These are phyloP conservation scores for Serilophus lunatus DNA, from an alignment of 2,113 vertebrate genomes.

Conservation along the genomic window DNA sequence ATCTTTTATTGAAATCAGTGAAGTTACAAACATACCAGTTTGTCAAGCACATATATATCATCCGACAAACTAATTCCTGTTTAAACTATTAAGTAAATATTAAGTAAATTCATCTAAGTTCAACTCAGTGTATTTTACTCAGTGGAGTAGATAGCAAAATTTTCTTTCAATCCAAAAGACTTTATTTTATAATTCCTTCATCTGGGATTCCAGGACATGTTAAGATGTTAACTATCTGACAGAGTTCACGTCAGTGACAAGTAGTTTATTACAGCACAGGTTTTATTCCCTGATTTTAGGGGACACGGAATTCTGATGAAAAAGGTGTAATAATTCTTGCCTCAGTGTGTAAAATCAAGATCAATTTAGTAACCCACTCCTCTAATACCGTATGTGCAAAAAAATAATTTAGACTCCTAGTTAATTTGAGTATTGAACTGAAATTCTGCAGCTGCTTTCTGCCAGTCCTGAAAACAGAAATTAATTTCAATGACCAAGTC, in stretches of 20 bases:
- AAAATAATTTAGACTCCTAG: slow-evolving; percentile 82
- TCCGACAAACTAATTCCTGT: neutral
- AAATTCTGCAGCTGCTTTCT: slow-evolving; percentile 83
- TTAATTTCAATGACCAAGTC: slow-evolving; percentile 92
- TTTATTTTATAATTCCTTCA: slow-evolving; percentile 12
- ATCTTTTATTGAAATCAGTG: neutral
- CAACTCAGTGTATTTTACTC: neutral
- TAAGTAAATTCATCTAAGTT: neutral
- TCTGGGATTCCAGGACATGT: neutral
- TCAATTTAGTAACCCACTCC: slow-evolving; percentile 75
- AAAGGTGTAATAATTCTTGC: slow-evolving; percentile 65
- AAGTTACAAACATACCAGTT: neutral
- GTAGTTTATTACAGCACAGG: neutral
- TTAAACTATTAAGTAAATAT: neutral
- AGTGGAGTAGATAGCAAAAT: neutral
- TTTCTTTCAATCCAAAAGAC: neutral
- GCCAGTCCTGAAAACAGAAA: slow-evolving; percentile 84
- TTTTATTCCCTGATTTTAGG: slow-evolving; percentile 17
- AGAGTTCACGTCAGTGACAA: slow-evolving; percentile 40
- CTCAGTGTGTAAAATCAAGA: slow-evolving; percentile 70
- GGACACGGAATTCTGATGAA: slow-evolving; percentile 67
- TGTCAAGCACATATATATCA: neutral
- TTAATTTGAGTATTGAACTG: slow-evolving; percentile 88
- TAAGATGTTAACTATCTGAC: slow-evolving; percentile 45
- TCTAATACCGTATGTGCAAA: slow-evolving; percentile 70